Evolutionary conservation across 2,113 vertebrate species (phyloP), one percentile per base, ranked within the genome.

Genomic region (Plotosus lineatus): DNA sequence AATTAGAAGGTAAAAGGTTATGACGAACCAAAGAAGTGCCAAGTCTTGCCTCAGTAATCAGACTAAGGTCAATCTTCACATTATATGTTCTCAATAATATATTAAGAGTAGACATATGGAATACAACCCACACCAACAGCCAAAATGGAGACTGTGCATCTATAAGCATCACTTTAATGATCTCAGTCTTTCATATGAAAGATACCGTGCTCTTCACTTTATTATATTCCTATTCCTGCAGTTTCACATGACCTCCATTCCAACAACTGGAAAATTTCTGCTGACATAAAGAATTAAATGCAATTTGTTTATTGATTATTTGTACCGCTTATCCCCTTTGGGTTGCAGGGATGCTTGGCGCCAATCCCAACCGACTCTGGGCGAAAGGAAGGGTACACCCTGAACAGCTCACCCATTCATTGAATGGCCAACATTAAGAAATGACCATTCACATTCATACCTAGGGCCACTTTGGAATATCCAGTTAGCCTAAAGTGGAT

Each of bases 1-100:
- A 77, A 77, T 26, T 26, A 40, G 55, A 68, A 81, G 14, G 58
- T 31, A 63, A 46, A 31, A 44, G 63, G 6, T 46, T 8, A 60
- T 58, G 4, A 84, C 68, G 26, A 46, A 38, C 44, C 51, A 31
- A 63, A 38, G 3, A 44, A 15, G 58, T 12, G 31, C 53, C 26
- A 6, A 71, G 14, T 28, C 36, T 4, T 65, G 8, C 36, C 6
- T 68, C 44, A 44, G 38, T 44, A 6, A 38, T 65, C 38, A 19
- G 9, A 65, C 17, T 14, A 8, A 38, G 2, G 36, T 26, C 0
- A 8, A n/a, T n/a, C 6, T 36, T 36, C 15, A 66, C 33, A 23
- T 65, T 63, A 63, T 3, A 19, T 38, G 33, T 38, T 65, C 28
- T 21, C 4, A 36, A 33, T 21, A 63, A 9, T 36, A 23, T 12